Conservation (phyloP, 1,140 invertebrate species). For the Cherax quadricarinatus region DNA sequence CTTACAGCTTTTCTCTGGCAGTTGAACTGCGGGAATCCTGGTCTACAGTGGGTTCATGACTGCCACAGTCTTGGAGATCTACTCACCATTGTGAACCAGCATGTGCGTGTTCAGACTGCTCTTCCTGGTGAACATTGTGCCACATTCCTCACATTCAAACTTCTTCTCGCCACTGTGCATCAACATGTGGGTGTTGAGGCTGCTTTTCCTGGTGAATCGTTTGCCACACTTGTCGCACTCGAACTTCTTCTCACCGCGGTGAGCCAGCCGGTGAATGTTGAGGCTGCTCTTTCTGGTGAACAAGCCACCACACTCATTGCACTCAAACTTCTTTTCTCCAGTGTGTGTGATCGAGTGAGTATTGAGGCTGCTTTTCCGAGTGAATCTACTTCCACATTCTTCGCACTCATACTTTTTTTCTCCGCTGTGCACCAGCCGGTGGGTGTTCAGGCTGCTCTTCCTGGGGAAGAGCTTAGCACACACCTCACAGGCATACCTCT, state of each 20-base stretch:
- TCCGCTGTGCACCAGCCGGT: constrained; percentile 42
- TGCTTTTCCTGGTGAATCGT: constrained; percentile 39
- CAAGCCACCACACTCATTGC: constrained; percentile 19
- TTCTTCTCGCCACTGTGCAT: constrained; percentile 53
- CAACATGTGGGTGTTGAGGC: constrained; percentile 43
- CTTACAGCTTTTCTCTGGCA: too few species aligned
- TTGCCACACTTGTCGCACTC: constrained; percentile 42
- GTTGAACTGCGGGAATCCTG: too few species aligned
- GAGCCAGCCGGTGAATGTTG: constrained; percentile 39
- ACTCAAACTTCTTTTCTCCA: constrained; percentile 50
- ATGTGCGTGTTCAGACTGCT: constrained; percentile 50
- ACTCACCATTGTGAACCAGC: constrained; percentile 39
- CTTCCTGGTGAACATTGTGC: constrained; percentile 41
- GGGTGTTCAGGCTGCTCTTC: constrained; percentile 46
- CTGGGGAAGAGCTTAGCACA: constrained; percentile 40
- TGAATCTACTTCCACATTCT: constrained; percentile 26
- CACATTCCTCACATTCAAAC: constrained; percentile 41
- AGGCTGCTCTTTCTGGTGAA: constrained; percentile 50
- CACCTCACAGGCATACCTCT: constrained; percentile 33
- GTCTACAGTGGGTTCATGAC: too few species aligned
- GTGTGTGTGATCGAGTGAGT: constrained; percentile 32
- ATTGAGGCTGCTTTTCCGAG: constrained; percentile 35
- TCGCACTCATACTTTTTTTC: constrained; percentile 47
- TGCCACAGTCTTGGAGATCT: background rate
- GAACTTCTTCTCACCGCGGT: constrained; percentile 36